These are phyloP conservation scores for Nomada hirtipes DNA, from an alignment of 2,888 invertebrate species.

Conservation along the genomic window DNA sequence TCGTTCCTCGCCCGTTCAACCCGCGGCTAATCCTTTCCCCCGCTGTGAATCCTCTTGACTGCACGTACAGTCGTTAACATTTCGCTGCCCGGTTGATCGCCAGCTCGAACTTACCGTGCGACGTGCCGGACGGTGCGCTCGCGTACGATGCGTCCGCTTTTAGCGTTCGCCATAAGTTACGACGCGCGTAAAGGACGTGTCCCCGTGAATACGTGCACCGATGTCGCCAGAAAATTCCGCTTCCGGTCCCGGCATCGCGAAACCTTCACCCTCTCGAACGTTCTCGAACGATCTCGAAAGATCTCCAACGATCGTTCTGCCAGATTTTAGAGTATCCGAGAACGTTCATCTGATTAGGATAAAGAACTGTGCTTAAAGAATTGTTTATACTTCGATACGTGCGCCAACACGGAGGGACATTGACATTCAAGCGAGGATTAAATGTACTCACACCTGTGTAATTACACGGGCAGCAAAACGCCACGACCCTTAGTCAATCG, in stretches of 20 bases:
- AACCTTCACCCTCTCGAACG: conserved; percentile 1
- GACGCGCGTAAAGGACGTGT: conserved; percentile 24
- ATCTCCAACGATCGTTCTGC: too few relatives aligned
- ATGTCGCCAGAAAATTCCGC: conserved; percentile 42
- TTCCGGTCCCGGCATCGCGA: conserved; percentile 46
- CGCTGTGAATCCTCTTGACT: conserved; percentile 19
- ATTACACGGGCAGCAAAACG: background rate
- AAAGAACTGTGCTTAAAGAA: too few relatives aligned
- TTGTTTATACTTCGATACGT: too few relatives aligned
- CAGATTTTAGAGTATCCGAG: too few relatives aligned
- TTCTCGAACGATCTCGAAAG: background rate
- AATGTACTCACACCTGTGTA: background rate
- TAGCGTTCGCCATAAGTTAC: conserved; percentile 35
- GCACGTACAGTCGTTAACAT: conserved; percentile 67
- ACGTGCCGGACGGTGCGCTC: conserved; percentile 23
- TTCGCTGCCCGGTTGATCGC: conserved; percentile 63
- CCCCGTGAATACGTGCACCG: conserved; percentile 45
- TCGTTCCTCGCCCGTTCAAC: conserved; percentile 13
- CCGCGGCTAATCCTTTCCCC: conserved; percentile 10
- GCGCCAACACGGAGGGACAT: too few relatives aligned
- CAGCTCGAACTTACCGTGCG: conserved; percentile 56
- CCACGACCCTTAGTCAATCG: background rate
- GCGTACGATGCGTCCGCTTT: conserved; percentile 46
- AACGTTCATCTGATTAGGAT: too few relatives aligned
- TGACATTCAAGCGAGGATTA: background rate